Base-by-base conservation (phyloP, 92 coral and sea anemone genomes). In the Galaxea fascicularis region DNA sequence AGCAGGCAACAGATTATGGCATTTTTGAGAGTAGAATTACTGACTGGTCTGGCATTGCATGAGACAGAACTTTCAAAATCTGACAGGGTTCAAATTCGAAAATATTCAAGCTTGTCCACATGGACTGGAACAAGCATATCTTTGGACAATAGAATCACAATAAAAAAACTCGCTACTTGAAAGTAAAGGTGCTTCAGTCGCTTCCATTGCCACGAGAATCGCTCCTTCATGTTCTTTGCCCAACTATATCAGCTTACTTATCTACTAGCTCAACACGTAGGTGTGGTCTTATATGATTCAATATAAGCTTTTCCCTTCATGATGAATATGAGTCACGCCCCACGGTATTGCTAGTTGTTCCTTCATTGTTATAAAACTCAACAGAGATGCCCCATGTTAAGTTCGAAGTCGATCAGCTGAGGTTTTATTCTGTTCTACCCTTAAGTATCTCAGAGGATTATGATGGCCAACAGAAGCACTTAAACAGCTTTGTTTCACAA, bases 11-110 rank as follows among this genome's bases (percentile, higher is more conserved):
- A 53, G 85, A 80, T 80, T 82, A 70, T 27, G 28, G 78, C 77
- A 82, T 82, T 82, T 71, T 69, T 82, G 70, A 39, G 86, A 57
- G 70, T 82, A 30, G 66, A 82, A 56, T 82, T 82, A 82, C 86
- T 21, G 13, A 54, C 78, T 51, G 21, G 68, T 28, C 20, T 31
- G 81, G 65, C 31, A 58, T 57, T 29, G 25, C 65, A 46, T 65
- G 57, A 64, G 46, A 63, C 24, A 41, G 29, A 21, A 15, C 74
- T 46, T 56, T 28, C 47, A 58, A 70, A 60, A 56, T 58, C 86
- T 79, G 76, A 39, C 86, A 82, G 73, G 70, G 65, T 70, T 44
- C 65, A 82, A 80, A 58, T n/a, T 21, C 47, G 0, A 27, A 44
- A 14, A 57, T 66, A 82, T 69, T 15, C 57, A 70, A 71, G 47